Evolutionary conservation across 1,140 invertebrate genomes (phyloP), one percentile per base, ranked within the genome.

Genomic region (Acromyrmex charruanus): DNA sequence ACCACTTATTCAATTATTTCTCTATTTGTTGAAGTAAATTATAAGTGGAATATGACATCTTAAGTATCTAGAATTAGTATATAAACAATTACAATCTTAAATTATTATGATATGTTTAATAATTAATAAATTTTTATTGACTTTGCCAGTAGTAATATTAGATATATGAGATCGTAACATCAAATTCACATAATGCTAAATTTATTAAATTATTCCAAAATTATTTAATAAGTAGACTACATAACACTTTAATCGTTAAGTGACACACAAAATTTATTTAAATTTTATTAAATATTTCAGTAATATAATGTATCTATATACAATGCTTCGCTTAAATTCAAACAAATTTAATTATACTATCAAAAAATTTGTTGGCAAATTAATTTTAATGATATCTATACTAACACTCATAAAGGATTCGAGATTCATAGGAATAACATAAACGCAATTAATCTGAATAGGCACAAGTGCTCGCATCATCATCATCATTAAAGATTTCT

Each of bases 21-120:
- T 21, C 2, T 0, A 10, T 68, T 16, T 75, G 35, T 65, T 90
- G 89, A 31, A 91, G n/a, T 44, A 91, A 3, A 2, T 87, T 91
- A 9, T 63, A 91, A 10, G 53, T 77, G 0, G 89, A 89, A 44
- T 91, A 91, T 0, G 90, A 87, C 2, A 55, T 82, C 55, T 88
- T 90, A 5, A 91, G 3, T n/a, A 91, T 12, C 90, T 91, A 49
- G 1, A 89, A 87, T 18, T 79, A 16, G n/a, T 69, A 12, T 3
- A 69, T n/a, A 49, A 2, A 35, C 5, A 68, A 18, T 65, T n/a
- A 59, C 61, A 16, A 58, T 79, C 2, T 14, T 21, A 21, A 16
- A 39, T 68, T 10, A 31, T 31, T 31, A 31, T 31, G 2, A 68
- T 21, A 21, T 6, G 5, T 68, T 21, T n/a, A 39, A 0, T 21